phyloP scores from a whole-genome alignment of 1,140 invertebrate species.

The Calosoma granatense region DNA sequence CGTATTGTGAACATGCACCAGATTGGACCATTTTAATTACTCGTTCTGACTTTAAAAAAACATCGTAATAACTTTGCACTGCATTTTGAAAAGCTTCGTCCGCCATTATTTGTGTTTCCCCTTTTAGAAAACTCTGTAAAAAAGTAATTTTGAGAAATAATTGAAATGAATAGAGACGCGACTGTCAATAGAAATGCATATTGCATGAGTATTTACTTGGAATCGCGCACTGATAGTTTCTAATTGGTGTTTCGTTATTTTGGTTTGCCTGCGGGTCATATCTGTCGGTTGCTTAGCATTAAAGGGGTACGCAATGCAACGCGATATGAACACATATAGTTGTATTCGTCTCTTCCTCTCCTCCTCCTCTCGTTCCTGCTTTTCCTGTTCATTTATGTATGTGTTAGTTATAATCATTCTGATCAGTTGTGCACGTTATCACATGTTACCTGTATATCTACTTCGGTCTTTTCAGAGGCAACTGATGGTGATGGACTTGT shows the following conservation, averaged over 20 bases:
- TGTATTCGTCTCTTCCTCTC: constrained; percentile 88
- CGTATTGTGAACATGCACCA: constrained; percentile 94
- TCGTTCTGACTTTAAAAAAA: constrained; percentile 94
- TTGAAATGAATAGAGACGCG: background rate
- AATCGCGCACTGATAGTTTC: constrained; percentile 92
- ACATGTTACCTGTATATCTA: constrained; percentile 43
- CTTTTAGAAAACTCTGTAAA: constrained; percentile 74
- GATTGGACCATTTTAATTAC: constrained; percentile 92
- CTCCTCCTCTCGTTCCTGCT: constrained; percentile 83
- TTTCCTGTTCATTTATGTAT: constrained; percentile 42
- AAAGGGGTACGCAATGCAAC: constrained; percentile 98
- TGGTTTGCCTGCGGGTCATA: constrained; percentile 85
- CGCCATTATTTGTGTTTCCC: constrained; percentile 95
- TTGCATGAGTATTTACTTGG: constrained; percentile 50
- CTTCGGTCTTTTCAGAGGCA: constrained; percentile 65
- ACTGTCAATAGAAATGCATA: background rate
- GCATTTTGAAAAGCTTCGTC: constrained; percentile 99
- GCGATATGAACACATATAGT: constrained; percentile 95
- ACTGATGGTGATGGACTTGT: constrained; percentile 75
- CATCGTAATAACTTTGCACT: constrained; percentile 94
- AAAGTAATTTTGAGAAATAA: constrained; percentile 15
- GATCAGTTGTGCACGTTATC: constrained; percentile 25
- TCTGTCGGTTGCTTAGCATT: constrained; percentile 99
- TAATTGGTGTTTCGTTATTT: constrained; percentile 92
- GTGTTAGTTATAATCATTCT: background rate